These are phyloP conservation scores for Aromia moschata DNA, from an alignment of 2,888 invertebrate species.

Conservation along the genomic window DNA sequence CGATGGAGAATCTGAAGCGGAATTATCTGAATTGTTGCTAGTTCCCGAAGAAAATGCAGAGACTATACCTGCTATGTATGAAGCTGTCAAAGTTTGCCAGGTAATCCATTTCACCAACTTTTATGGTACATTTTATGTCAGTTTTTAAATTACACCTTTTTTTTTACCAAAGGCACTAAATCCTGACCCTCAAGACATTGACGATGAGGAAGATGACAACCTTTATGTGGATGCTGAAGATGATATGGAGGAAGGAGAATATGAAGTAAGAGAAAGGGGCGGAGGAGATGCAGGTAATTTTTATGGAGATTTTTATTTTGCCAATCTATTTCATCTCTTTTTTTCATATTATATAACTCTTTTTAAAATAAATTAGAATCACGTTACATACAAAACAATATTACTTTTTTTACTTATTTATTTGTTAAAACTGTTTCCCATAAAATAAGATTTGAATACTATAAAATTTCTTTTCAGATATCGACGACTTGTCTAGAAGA, in stretches of 20 bases:
- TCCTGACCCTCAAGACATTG: constrained; percentile 76
- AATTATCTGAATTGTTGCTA: constrained; percentile 77
- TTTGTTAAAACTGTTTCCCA: no score
- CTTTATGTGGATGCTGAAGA: constrained; percentile 60
- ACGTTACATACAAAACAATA: no score
- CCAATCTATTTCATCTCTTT: no score
- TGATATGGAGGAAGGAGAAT: constrained; percentile 61
- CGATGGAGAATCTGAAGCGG: constrained; percentile 65
- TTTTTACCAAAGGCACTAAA: constrained; percentile 66
- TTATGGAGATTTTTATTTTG: no score
- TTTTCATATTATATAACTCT: no score
- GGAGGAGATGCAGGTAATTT: constrained; percentile 58
- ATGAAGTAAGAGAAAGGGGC: constrained; percentile 62
- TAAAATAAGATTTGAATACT: no score
- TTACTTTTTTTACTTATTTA: no score
- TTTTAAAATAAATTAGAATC: no score
- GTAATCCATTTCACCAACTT: no score
- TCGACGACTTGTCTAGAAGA: constrained; percentile 57
- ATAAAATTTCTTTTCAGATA: no score
- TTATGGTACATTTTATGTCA: background rate
- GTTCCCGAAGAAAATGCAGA: constrained; percentile 71
- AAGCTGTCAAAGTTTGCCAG: constrained; percentile 80
- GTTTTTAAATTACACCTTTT: background rate
- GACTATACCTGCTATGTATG: constrained; percentile 74
- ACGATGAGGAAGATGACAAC: constrained; percentile 67